These are phyloP conservation scores for Lycaon pictus DNA, from an alignment of 2,113 vertebrate species.

Conservation along the genomic window DNA sequence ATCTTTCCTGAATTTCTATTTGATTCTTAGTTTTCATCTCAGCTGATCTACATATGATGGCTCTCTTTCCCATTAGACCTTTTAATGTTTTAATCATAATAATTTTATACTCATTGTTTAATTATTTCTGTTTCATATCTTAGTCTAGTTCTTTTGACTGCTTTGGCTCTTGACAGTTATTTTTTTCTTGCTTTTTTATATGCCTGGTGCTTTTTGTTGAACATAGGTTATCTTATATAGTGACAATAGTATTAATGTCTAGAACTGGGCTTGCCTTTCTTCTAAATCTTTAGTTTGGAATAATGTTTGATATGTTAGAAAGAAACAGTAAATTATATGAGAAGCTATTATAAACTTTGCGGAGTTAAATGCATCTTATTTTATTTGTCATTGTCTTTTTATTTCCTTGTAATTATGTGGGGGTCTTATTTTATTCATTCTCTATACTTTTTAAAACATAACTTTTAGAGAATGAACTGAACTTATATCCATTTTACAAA, in stretches of 20 bases:
- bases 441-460: background rate
- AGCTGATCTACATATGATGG: background rate
- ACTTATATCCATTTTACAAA: background rate
- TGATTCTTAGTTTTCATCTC: background rate
- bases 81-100: background rate
- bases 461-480: background rate
- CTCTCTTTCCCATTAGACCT: background rate
- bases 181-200: background rate
- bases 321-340: background rate
- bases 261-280: background rate
- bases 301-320: background rate
- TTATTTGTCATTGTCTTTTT: background rate
- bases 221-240: background rate
- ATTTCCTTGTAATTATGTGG: background rate
- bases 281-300: conserved; percentile 5
- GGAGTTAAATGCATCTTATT: background rate
- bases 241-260: background rate
- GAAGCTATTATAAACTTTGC: background rate
- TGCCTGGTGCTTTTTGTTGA: background rate
- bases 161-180: background rate
- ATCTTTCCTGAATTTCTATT: background rate
- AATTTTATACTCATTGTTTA: background rate
- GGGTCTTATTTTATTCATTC: background rate
- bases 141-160: background rate
- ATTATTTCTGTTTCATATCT: background rate